Evolutionary conservation across 2,113 vertebrate species (phyloP), one percentile per base, ranked within the genome.

Genomic region (Zapus hudsonius): DNA sequence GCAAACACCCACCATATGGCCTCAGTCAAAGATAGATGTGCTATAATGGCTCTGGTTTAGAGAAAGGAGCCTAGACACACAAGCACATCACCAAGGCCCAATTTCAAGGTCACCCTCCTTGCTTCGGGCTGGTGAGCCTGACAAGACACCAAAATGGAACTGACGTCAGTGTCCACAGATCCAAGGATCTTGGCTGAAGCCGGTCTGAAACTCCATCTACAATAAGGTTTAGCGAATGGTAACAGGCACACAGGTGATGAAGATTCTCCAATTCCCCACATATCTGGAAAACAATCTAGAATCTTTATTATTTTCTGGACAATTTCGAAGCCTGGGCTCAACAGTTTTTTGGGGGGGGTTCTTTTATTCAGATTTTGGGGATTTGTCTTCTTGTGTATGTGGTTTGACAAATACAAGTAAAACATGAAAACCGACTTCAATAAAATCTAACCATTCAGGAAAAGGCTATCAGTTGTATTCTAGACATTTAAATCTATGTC

Each of bases 371-470:
- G 78, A 93, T 95, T 93, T 87, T 5, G 73, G 74, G 40, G 8
- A 15, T 72, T 98, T 70, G 38, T 36, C n/a, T 89, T 83, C 98
- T 98, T 97, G 84, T 97, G 42, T 98, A 72, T 36, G 38, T 96
- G 98, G 98, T 98, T 96, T 97, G 98, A 98, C 98, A 98, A 98
- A 98, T 98, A 98, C 98, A 98, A 98, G 98, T n/a, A 98, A 98
- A 98, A 98, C 98, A 98, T 97, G 98, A 98, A 98, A 97, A 93
- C 87, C 97, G 97, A 98, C 96, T 97, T 98, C 96, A 98, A 98
- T 98, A 97, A 98, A 97, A 96, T 85, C 97, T 97, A 98, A n/a
- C 98, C 98, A 96, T 98, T 98, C 98, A 98, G 96, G 98, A 98
- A 97, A 97, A 97, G 96, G 95, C 90, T 52, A 97, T 98, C 93